Percentiles rank a stretch among this genome's conserved stretches.
Conservation (phyloP, 2,888 invertebrate species). For the Neoaliturus tenellus region DNA sequence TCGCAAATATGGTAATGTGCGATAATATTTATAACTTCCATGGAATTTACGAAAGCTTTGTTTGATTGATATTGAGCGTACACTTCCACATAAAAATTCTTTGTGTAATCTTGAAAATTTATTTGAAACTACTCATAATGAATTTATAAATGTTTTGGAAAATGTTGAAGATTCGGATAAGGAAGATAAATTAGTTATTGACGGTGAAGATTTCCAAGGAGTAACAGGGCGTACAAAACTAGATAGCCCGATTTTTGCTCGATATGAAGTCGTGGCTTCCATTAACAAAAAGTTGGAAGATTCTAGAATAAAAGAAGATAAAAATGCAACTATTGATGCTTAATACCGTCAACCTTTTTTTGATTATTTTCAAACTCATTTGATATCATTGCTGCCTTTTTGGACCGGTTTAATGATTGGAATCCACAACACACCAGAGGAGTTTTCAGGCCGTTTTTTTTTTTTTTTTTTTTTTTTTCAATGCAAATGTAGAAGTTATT, state of each 20-base stretch:
- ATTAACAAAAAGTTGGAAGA: not conserved
- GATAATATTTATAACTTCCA: not conserved
- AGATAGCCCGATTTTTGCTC: not conserved
- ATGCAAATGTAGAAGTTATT: not conserved
- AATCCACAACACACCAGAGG: not conserved
- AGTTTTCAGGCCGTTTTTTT: not conserved
- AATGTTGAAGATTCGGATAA: not conserved
- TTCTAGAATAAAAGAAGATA: not conserved
- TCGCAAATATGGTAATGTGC: not conserved
- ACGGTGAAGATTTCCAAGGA: not conserved
- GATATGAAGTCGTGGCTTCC: not conserved
- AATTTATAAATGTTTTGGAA: not conserved
- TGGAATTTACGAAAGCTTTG: not conserved
- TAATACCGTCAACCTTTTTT: not conserved
- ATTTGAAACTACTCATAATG: not conserved
- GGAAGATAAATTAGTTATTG: not conserved
- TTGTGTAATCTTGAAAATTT: not conserved
- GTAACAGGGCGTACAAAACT: not conserved
- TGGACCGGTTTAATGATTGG: not conserved
- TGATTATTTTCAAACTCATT: not conserved
- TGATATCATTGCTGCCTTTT: not conserved
- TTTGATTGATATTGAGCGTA: not conserved
- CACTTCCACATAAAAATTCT: not conserved
- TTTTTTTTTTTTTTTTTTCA: too few relatives aligned
- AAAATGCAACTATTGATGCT: not conserved